These are phyloP conservation scores for Phrynosoma platyrhinos DNA, from an alignment of 2,113 vertebrate species.

Conservation along the genomic window DNA sequence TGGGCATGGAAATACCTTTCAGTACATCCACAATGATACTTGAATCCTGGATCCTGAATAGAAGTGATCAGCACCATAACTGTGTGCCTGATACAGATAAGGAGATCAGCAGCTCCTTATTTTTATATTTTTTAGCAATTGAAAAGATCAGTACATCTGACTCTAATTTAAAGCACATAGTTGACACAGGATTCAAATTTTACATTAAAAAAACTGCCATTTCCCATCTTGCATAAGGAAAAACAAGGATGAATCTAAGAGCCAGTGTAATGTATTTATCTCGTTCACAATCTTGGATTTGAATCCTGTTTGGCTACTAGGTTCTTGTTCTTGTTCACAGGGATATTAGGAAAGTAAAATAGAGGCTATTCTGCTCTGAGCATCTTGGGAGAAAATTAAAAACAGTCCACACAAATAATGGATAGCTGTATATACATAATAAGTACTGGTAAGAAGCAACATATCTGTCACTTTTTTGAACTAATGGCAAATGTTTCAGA, in stretches of 20 bases:
- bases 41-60: slow-evolving; percentile 22
- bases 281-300: neutral
- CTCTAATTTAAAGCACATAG: neutral
- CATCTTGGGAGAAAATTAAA: neutral
- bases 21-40: neutral
- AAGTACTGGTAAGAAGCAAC: neutral
- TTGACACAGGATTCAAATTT: slow-evolving; percentile 1
- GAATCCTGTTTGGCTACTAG: neutral
- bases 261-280: neutral
- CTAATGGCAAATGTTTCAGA: neutral
- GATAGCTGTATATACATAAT: neutral
- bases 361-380: no score
- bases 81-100: slow-evolving; percentile 9
- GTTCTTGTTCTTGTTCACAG: neutral
- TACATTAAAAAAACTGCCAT: slow-evolving; percentile 1
- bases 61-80: slow-evolving; percentile 29
- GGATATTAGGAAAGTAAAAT: neutral
- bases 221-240: neutral
- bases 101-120: neutral
- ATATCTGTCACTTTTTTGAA: neutral
- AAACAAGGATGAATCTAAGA: neutral
- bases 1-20: slow-evolving; percentile 36
- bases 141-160: slow-evolving; percentile 17
- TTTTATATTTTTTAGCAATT: neutral
- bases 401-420: neutral